Evolutionary conservation across 2,888 invertebrate species (phyloP).

Genomic region (Agrochola macilenta): DNA sequence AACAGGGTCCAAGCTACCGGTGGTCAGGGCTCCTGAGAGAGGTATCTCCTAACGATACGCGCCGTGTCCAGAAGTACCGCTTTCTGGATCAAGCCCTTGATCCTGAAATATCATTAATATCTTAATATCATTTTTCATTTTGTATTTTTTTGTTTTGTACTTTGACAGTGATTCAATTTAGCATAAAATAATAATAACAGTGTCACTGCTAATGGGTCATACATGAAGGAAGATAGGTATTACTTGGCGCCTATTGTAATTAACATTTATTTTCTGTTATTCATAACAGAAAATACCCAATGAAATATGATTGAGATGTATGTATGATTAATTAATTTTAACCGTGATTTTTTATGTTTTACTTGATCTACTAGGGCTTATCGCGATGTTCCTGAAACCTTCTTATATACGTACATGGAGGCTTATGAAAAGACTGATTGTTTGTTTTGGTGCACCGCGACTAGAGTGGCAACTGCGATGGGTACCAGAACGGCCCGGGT

Average conservation of each 20-base stretch:
- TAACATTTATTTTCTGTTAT: too few species aligned
- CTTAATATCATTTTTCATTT: background rate
- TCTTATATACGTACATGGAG: constrained; percentile 62
- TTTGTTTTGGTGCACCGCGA: constrained; percentile 65
- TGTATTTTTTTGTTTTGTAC: too few species aligned
- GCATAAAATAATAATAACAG: background rate
- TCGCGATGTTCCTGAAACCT: constrained; percentile 66
- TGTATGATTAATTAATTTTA: background rate
- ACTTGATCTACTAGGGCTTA: constrained; percentile 39
- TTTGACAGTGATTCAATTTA: background rate
- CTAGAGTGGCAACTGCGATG: constrained; percentile 59
- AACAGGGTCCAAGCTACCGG: too few species aligned
- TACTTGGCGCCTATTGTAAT: background rate
- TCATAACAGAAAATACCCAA: too few species aligned
- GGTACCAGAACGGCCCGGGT: constrained; percentile 63
- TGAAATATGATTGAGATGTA: background rate
- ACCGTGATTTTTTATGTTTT: background rate
- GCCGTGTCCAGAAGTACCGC: too few species aligned
- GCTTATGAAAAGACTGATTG: constrained; percentile 62
- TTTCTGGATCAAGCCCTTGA: too few species aligned
- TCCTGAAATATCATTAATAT: too few species aligned
- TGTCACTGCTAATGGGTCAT: background rate
- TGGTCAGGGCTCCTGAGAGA: too few species aligned
- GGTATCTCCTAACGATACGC: too few species aligned
- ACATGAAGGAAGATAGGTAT: background rate